Evolutionary conservation across 2,888 invertebrate species (phyloP), one percentile per base, ranked within the genome.

Genomic region (Macrostomum cliftonense): DNA sequence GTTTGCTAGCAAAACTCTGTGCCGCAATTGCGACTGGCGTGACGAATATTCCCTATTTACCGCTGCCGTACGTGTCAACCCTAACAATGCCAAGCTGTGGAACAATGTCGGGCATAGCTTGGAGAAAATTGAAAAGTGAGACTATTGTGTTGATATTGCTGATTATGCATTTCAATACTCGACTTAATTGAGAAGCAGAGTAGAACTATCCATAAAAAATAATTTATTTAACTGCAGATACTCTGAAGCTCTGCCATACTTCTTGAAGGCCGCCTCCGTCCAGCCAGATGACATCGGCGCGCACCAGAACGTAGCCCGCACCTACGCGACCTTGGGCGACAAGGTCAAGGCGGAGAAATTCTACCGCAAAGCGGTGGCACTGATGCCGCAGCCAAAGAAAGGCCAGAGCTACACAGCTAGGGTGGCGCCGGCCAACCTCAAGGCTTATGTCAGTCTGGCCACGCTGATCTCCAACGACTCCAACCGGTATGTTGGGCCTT

Each of bases 71-170:
- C 75, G 75, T 62, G 80, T 87, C 43, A 89, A 67, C 52, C 80
- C 81, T 58, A 78, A 80, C 56, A 93, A 93, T 72, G 93, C 93
- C 20, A 93, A 93, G 70, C 75, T 93, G 20, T 93, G 85, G 73
- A 93, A 93, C 72, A 93, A 93, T 71, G 89, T 93, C 1, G 93
- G 91, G 0, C 91, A 93, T 71, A 88, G 89, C 0, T 73, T 93
- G 57, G 91, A 93, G 74, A 28, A 28, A 28, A 28, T 28, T 28
- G 28, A 28, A 9, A 28, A 28, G 28, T 28, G 28, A 28, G 28
- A 28, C 9, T 28, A 7, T 9, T 28, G 28, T 28, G 28, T 9
- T 28, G 4, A 9, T 28, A 9, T 28, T 28, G 28, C n/a, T n/a
- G n/a, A n/a, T n/a, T n/a, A 28, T 28, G 28, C 38, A 13, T 16